These are phyloP conservation scores for Chalcosyrphus nemorum DNA, from an alignment of 2,888 invertebrate species.

Conservation along the genomic window DNA sequence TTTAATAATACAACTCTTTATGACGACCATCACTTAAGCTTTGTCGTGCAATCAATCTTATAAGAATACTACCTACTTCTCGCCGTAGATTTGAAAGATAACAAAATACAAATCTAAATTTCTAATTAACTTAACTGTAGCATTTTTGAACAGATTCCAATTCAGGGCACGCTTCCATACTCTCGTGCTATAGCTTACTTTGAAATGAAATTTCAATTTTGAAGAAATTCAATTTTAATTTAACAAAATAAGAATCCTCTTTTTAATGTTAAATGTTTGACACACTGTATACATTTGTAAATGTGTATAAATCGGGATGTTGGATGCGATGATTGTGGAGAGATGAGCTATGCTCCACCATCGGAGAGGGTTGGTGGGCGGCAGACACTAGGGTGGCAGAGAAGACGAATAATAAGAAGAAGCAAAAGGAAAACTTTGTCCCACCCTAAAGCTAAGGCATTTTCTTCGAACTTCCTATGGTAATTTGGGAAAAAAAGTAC, in stretches of 20 bases:
- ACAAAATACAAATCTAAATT: not conserved
- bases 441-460: slow-evolving; percentile 59
- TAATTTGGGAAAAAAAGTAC: slow-evolving; percentile 2
- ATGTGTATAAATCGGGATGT: slow-evolving; percentile 43
- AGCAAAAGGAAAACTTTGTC: slow-evolving; percentile 54
- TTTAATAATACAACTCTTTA: not conserved
- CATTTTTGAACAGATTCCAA: not conserved
- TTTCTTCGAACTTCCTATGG: slow-evolving; percentile 24
- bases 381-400: slow-evolving; percentile 9
- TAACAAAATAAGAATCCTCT: not conserved
- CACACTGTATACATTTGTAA: slow-evolving; percentile 47
- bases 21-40: not conserved
- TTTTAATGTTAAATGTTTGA: slow-evolving; percentile 2
- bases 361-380: slow-evolving; percentile 3
- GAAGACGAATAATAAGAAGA: slow-evolving; percentile 47
- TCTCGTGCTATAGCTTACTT: not conserved
- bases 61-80: not conserved
- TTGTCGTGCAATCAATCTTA: not conserved
- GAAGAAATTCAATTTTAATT: not conserved
- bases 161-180: not conserved
- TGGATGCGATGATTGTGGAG: slow-evolving; percentile 22
- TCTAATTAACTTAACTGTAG: not conserved
- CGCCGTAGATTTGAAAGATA: not conserved
- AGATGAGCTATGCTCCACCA: slow-evolving; percentile 49
- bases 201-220: not conserved